These are phyloP conservation scores for Mormyrus iriodes DNA, from an alignment of 2,113 vertebrate species.

Conservation along the genomic window DNA sequence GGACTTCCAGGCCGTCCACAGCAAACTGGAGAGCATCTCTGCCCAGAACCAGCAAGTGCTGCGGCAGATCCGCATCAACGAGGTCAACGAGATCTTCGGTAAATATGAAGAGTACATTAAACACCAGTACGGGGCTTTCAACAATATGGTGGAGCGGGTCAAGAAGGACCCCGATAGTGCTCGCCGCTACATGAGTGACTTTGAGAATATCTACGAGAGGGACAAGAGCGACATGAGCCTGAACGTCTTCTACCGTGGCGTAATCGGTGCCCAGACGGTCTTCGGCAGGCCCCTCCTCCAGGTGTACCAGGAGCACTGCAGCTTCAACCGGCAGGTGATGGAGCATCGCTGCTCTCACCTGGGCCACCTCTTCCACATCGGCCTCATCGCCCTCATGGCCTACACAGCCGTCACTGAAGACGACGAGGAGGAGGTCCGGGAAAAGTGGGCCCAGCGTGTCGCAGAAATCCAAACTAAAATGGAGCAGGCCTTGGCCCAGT, in stretches of 20 bases:
- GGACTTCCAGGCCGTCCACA: conserved; percentile 55
- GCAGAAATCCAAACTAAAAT: conserved; percentile 63
- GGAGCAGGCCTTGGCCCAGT: conserved; percentile 56
- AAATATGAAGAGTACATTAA: conserved; percentile 66
- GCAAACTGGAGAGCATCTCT: conserved; percentile 58
- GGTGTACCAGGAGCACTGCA: conserved; percentile 60
- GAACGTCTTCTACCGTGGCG: conserved; percentile 56
- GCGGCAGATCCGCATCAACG: conserved; percentile 54
- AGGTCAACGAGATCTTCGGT: conserved; percentile 60
- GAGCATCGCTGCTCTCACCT: conserved; percentile 60
- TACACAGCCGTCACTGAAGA: conserved; percentile 62
- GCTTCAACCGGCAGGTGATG: conserved; percentile 50
- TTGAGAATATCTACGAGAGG: conserved; percentile 54
- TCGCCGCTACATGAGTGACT: conserved; percentile 42
- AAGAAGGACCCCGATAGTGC: conserved; percentile 49
- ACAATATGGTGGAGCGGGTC: conserved; percentile 52
- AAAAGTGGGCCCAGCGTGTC: conserved; percentile 60
- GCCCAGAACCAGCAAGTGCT: conserved; percentile 57
- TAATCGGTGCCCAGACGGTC: conserved; percentile 38
- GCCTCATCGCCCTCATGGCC: conserved; percentile 65
- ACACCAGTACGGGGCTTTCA: conserved; percentile 63
- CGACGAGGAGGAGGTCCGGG: conserved; percentile 58
- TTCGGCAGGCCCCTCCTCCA: conserved; percentile 57
- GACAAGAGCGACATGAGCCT: conserved; percentile 56
- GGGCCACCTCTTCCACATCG: conserved; percentile 63